Base-by-base conservation (phyloP, 1,140 invertebrate genomes). In the Pogonomyrmex californicus region DNA sequence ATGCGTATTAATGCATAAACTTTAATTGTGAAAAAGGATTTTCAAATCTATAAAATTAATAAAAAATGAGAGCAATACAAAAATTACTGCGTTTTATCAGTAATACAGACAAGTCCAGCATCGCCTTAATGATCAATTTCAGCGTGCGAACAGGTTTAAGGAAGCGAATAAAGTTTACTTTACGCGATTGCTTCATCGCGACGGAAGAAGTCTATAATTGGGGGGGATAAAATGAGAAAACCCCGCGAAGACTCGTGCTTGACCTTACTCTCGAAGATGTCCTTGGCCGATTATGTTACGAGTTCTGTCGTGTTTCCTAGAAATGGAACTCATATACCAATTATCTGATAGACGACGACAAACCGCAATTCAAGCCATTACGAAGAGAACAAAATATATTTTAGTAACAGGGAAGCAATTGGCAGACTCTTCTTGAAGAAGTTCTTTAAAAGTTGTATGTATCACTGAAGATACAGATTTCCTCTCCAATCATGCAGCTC, bases 51-150 rank as follows among this genome's bases (percentile, higher is more conserved):
- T 23, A 23, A 23, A 23, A 23, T 23, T 23, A 23, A 23, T 23
- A 23, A 23, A 23, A 23, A 23, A 23, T 23, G 23, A 23, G 23
- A 23, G 23, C 23, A 23, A 23, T 23, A 23, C 23, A 23, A 23
- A 23, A 23, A 23, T 23, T 23, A 23, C 0, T 23, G 23, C 23
- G 23, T 23, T 23, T 23, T 23, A 23, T 23, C 23, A 23, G 23
- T 23, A 23, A 23, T 23, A 23, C 23, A 23, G 23, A 23, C 23
- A 23, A 23, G 23, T 23, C 23, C 23, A 23, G 23, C 23, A 23
- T 23, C 23, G 23, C 23, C 23, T 23, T 23, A 68, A 68, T 68
- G 65, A 36, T 77, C 58, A 77, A 63, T 77, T 77, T 77, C 41
- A 77, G 30, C 49, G 10, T 44, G 23, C 12, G 56, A 33, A 62